phyloP scores from a whole-genome alignment of 2,113 vertebrate species.

The Synchiropus splendidus region DNA sequence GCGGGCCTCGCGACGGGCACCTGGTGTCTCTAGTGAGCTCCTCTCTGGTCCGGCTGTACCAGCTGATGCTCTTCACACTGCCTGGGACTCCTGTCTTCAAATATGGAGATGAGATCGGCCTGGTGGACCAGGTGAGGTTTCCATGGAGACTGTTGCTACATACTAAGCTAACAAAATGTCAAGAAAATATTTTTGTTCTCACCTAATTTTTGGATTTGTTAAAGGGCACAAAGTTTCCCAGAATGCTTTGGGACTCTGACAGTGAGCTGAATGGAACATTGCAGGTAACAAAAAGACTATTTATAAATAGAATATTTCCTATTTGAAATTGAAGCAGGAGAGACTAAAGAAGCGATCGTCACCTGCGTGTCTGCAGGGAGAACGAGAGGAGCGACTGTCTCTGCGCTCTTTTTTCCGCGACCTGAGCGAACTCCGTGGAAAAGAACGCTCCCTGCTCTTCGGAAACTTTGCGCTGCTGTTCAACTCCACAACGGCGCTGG shows the following conservation, averaged over 20 bases:
- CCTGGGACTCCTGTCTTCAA: conserved; percentile 74
- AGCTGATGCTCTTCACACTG: conserved; percentile 75
- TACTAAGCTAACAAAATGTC: no score
- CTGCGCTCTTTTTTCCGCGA: conserved; percentile 46
- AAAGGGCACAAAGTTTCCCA: conserved; percentile 40
- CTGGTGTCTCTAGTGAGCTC: conserved; percentile 48
- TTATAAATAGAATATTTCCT: background rate
- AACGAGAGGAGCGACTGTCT: conserved; percentile 11
- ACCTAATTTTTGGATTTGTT: background rate
- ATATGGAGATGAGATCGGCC: conserved; percentile 78
- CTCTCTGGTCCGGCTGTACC: conserved; percentile 51
- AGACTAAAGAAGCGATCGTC: background rate
- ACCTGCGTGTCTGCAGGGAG: conserved; percentile 36
- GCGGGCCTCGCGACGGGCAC: conserved; percentile 44
- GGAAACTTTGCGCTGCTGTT: conserved; percentile 58
- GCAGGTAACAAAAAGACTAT: conserved; percentile 43
- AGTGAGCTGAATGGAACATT: conserved; percentile 38
- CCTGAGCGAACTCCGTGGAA: conserved; percentile 62
- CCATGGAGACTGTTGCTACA: no score
- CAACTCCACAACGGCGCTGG: conserved; percentile 34
- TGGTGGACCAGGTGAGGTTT: conserved; percentile 50
- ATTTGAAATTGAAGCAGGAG: no score
- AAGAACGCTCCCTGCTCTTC: conserved; percentile 72
- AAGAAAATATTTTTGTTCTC: no score
- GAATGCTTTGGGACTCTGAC: conserved; percentile 53